These are phyloP conservation scores for Pluvialis apricaria DNA, from an alignment of 2,113 vertebrate species.

Conservation along the genomic window DNA sequence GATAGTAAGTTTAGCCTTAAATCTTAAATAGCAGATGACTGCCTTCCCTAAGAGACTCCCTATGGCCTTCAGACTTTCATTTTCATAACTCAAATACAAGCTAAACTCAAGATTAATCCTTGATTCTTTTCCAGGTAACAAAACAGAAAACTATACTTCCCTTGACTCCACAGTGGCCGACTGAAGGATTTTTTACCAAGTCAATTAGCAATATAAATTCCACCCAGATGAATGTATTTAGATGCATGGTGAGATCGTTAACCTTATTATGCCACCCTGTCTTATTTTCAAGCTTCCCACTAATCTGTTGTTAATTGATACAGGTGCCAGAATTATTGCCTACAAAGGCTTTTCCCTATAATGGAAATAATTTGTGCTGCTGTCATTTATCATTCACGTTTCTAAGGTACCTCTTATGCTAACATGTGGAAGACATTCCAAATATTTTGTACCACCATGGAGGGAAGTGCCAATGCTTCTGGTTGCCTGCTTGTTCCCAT, in stretches of 20 bases:
- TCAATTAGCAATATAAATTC: constrained; percentile 21
- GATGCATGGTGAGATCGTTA: not conserved
- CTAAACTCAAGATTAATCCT: not conserved
- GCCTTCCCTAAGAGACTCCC: not conserved
- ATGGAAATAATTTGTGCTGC: not conserved
- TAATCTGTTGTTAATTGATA: constrained; percentile 11
- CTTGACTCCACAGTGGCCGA: not conserved
- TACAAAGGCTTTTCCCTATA: not conserved
- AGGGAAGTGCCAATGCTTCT: not conserved
- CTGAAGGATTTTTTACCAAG: not conserved
- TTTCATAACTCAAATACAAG: not conserved
- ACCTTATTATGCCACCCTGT: not conserved
- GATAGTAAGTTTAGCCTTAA: not conserved
- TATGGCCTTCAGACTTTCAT: not conserved
- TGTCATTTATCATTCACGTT: not conserved
- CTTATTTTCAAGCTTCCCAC: not conserved
- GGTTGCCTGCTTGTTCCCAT: not conserved
- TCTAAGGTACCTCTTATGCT: not conserved
- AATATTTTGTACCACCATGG: not conserved
- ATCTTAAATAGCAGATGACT: not conserved
- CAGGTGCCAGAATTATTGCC: not conserved
- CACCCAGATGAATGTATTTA: not conserved
- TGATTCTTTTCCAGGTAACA: not conserved
- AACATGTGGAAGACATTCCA: not conserved
- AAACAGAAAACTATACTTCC: not conserved